Percentiles rank a stretch among this genome's conserved stretches.
Conservation (phyloP, 2,797 vertebrate species). For the Poeciliopsis turneri region DNA sequence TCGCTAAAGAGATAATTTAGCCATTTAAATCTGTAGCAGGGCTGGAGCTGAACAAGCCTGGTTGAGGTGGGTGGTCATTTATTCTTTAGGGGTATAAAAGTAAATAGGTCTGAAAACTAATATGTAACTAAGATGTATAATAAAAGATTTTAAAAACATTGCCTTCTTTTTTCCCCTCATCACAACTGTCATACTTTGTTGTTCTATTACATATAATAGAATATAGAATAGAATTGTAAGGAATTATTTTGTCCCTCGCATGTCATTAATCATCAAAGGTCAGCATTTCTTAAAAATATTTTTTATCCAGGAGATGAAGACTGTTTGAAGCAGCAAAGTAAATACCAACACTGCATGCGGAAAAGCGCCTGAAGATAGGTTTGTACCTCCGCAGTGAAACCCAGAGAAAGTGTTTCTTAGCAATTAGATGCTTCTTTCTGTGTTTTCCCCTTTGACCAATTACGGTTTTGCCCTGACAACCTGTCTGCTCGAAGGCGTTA, state of each 20-base stretch:
- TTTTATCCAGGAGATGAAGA: neutral
- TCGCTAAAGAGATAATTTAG: neutral
- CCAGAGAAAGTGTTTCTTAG: constrained; percentile 20
- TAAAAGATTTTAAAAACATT: neutral
- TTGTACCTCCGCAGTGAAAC: constrained; percentile 6
- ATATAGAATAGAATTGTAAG: no score
- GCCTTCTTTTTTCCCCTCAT: neutral
- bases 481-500: constrained; percentile 36
- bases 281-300: neutral
- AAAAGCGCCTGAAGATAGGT: constrained; percentile 7
- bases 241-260: neutral
- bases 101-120: neutral
- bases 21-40: neutral
- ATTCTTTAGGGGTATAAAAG: neutral
- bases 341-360: neutral
- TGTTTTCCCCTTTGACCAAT: constrained; percentile 52
- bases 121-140: neutral
- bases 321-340: neutral
- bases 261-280: neutral
- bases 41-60: neutral
- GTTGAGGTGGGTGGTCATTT: neutral
- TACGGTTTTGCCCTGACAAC: constrained; percentile 40
- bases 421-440: constrained; percentile 48
- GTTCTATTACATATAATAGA: neutral
- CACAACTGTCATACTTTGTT: neutral